A percentile compares a stretch with the other conserved stretches of the same genome.
These are phyloP conservation scores for Caenorhabditis drosophilae DNA, from an alignment of 2,888 invertebrate species.

Conservation along the genomic window DNA sequence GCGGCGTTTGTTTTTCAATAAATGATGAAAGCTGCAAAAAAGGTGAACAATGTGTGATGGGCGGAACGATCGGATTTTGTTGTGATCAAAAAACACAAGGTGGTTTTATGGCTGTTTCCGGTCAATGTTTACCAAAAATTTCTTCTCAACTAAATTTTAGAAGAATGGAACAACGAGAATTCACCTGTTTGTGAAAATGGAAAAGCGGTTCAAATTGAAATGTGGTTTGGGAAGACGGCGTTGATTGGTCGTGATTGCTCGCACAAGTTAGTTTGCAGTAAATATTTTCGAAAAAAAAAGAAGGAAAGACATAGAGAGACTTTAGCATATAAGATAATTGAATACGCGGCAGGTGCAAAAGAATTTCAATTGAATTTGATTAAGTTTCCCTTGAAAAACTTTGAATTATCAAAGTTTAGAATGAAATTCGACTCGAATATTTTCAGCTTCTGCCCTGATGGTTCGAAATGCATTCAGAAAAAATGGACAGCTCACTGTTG, in stretches of 20 bases:
- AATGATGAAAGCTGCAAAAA: slow-evolving; percentile 18
- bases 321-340: too few species aligned
- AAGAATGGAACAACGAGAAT: slow-evolving; percentile 30
- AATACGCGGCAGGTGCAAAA: too few species aligned
- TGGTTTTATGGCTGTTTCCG: background rate
- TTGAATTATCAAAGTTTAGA: background rate
- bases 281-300: too few species aligned
- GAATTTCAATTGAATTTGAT: too few species aligned
- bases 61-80: slow-evolving; percentile 32
- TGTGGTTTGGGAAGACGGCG: slow-evolving; percentile 32
- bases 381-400: background rate
- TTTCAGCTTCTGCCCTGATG: slow-evolving; percentile 36
- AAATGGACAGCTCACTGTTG: slow-evolving; percentile 40
- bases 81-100: slow-evolving; percentile 31
- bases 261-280: slow-evolving; percentile 23
- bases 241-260: slow-evolving; percentile 29
- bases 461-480: slow-evolving; percentile 26
- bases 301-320: too few species aligned
- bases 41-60: slow-evolving; percentile 22
- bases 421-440: background rate
- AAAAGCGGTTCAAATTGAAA: slow-evolving; percentile 16
- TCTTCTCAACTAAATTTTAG: too few species aligned
- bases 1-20: slow-evolving; percentile 22
- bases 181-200: slow-evolving; percentile 25
- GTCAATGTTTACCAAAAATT: background rate